Conservation (phyloP, 2,113 vertebrate species). For the Limnothrissa miodon region DNA sequence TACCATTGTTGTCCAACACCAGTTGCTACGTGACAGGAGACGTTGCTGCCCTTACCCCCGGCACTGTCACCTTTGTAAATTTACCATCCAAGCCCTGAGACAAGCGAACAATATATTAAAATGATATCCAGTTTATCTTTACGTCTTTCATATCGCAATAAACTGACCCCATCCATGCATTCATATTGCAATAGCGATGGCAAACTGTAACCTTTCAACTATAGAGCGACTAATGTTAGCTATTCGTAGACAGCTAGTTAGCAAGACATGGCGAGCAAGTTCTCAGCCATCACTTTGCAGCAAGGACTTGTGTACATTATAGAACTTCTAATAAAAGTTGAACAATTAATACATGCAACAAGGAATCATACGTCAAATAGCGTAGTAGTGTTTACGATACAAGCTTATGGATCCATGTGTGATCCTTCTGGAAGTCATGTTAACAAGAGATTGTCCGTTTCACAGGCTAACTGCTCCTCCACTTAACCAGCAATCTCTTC, state of each 20-base stretch:
- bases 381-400: neutral
- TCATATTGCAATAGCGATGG: neutral
- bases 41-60: conserved; percentile 70
- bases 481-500: conserved; percentile 2
- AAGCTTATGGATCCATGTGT: neutral
- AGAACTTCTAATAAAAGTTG: neutral
- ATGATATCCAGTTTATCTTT: neutral
- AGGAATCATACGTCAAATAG: neutral
- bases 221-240: neutral
- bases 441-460: conserved; percentile 7
- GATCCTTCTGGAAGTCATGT: conserved; percentile 13
- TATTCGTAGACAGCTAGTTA: neutral
- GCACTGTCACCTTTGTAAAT: conserved; percentile 70
- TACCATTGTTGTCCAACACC: conserved; percentile 77
- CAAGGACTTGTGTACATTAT: neutral
- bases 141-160: neutral
- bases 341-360: neutral
- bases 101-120: conserved; percentile 19
- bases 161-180: neutral
- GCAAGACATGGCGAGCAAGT: neutral
- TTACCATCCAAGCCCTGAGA: conserved; percentile 74
- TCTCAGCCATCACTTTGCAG: neutral
- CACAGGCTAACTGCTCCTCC: neutral
- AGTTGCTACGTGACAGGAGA: conserved; percentile 70
- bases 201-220: neutral